Conservation (phyloP, 2,888 invertebrate species). For the Timema cristinae region DNA sequence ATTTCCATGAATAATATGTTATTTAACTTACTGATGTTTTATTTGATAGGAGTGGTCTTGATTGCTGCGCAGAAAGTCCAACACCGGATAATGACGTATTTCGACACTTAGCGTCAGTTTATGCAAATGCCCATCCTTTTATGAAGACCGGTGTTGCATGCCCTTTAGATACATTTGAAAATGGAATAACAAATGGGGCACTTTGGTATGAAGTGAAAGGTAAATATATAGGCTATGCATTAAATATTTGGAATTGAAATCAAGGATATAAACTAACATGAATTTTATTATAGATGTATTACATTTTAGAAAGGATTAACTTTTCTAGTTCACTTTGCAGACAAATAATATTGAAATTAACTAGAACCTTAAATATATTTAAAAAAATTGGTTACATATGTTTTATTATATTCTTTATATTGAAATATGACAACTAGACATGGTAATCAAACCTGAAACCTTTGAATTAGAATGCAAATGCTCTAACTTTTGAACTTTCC, state of each 20-base stretch:
- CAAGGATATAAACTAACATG: too few species aligned
- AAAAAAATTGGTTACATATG: too few species aligned
- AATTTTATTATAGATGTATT: too few species aligned
- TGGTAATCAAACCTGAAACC: too few species aligned
- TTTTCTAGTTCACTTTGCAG: not conserved
- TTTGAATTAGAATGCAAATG: too few species aligned
- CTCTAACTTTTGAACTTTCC: too few species aligned
- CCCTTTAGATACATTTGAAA: conserved; percentile 64
- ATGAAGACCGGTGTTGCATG: conserved; percentile 76
- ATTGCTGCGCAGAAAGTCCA: conserved; percentile 67
- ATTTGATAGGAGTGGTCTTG: conserved; percentile 49
- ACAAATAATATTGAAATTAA: not conserved
- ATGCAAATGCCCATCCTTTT: conserved; percentile 66
- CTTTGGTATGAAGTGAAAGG: conserved; percentile 86
- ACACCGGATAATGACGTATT: conserved; percentile 83
- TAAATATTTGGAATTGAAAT: not conserved
- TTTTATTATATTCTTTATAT: too few species aligned
- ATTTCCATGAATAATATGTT: not conserved
- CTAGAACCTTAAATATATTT: too few species aligned
- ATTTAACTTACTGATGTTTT: conserved; percentile 20
- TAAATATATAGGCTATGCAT: conserved; percentile 25
- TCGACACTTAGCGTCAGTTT: conserved; percentile 69
- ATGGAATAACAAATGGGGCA: conserved; percentile 89
- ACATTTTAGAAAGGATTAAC: not conserved
- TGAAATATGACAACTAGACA: too few species aligned